A percentile compares a stretch with the other conserved stretches of the same genome.
These are phyloP conservation scores for Gambusia yucatana DNA, from an alignment of 2,797 vertebrate species.

Conservation along the genomic window DNA sequence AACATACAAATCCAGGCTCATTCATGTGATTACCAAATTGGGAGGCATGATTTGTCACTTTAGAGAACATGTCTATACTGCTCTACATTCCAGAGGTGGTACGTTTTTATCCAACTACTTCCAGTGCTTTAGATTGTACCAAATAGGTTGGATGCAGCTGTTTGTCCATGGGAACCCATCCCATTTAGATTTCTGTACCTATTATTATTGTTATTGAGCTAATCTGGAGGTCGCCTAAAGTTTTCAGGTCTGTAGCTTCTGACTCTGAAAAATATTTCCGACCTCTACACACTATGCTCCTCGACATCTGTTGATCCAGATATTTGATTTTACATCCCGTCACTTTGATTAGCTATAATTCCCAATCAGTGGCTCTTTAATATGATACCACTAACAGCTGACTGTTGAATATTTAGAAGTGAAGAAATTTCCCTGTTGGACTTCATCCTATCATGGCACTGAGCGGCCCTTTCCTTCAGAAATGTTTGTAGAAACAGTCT, in stretches of 20 bases:
- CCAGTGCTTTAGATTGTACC: not conserved
- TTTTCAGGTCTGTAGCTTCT: not conserved
- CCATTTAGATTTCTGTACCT: not conserved
- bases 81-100: not conserved
- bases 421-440: not conserved
- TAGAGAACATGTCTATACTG: not conserved
- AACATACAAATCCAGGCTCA: not conserved
- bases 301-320: not conserved
- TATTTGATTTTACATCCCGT: not conserved
- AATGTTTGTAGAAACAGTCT: not conserved
- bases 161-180: not conserved
- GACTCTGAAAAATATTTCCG: not conserved
- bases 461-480: not conserved
- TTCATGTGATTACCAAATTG: not conserved
- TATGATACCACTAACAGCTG: not conserved
- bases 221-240: not conserved
- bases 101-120: not conserved
- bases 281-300: not conserved
- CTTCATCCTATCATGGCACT: not conserved
- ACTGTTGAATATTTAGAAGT: not conserved
- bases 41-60: not conserved
- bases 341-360: not conserved
- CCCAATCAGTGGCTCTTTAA: not conserved
- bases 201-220: not conserved
- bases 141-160: not conserved